phyloP scores from a whole-genome alignment of 2,888 invertebrate genomes.

The Rhyacophila evoluta region DNA sequence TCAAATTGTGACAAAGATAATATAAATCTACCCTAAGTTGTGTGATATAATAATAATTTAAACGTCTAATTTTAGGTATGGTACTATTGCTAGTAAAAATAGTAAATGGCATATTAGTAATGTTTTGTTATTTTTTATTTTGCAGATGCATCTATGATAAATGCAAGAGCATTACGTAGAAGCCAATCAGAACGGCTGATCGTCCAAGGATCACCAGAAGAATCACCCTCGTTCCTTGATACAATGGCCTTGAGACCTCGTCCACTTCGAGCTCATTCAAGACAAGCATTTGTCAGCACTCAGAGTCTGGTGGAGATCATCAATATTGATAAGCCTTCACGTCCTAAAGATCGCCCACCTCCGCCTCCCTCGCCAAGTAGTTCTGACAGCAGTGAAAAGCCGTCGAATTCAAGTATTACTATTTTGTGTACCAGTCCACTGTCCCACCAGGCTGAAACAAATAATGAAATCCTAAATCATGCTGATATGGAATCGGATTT shows the following conservation, averaged over 20 bases:
- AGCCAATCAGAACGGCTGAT: constrained; percentile 67
- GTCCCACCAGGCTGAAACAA: background rate
- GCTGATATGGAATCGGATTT: background rate
- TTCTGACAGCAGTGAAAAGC: background rate
- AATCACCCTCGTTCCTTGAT: constrained; percentile 78
- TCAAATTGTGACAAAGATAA: no score
- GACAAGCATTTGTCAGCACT: constrained; percentile 71
- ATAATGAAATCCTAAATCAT: background rate
- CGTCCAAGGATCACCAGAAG: constrained; percentile 63
- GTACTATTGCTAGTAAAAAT: no score
- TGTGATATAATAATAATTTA: no score
- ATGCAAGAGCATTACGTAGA: constrained; percentile 64
- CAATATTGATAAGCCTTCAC: constrained; percentile 55
- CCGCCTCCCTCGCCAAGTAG: constrained; percentile 60
- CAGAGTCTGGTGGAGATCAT: constrained; percentile 56
- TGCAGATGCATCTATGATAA: constrained; percentile 61
- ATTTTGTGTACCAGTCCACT: background rate
- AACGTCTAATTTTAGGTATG: no score
- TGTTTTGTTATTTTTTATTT: constrained; percentile 50
- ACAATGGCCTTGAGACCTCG: constrained; percentile 85
- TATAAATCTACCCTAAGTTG: no score
- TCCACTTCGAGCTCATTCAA: constrained; percentile 72
- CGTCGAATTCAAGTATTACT: background rate
- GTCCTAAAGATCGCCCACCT: constrained; percentile 67
- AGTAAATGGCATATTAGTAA: no score